phyloP scores from a whole-genome alignment of 2,888 invertebrate genomes.

The Ganaspis brasiliensis region DNA sequence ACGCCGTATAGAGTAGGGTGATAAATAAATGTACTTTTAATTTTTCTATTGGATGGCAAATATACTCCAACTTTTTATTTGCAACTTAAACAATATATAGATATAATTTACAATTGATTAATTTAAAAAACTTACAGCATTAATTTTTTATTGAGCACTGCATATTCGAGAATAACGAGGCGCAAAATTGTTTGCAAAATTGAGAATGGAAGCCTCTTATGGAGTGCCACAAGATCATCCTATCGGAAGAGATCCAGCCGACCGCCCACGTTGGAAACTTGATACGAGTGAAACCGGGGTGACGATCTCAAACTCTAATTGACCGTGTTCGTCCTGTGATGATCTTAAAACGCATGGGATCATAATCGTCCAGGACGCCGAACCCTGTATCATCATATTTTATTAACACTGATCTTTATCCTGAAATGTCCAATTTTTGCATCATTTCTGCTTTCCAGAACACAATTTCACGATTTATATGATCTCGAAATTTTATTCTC shows the following conservation, averaged over 20 bases:
- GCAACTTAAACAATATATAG: no score
- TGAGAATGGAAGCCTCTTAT: conserved; percentile 78
- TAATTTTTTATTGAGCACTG: no score
- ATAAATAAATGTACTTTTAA: no score
- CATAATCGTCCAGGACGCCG: conserved; percentile 75
- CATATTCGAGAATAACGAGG: not conserved
- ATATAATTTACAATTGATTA: no score
- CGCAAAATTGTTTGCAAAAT: conserved; percentile 35
- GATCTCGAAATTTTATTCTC: no score
- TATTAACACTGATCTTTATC: not conserved
- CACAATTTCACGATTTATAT: not conserved
- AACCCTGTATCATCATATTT: conserved; percentile 64
- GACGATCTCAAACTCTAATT: conserved; percentile 79
- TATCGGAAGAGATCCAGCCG: conserved; percentile 76
- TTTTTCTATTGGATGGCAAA: no score
- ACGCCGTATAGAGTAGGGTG: no score
- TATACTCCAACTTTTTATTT: no score
- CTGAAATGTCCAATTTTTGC: conserved; percentile 13
- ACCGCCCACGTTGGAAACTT: conserved; percentile 80
- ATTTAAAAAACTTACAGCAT: no score
- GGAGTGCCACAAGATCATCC: conserved; percentile 78
- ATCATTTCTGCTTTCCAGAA: not conserved
- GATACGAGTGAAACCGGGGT: conserved; percentile 71
- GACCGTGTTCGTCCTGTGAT: conserved; percentile 74
- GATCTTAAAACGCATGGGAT: conserved; percentile 74